A percentile compares a stretch with the other conserved stretches of the same genome.
Conservation (phyloP, 2,113 vertebrate genomes). For the rabbit (Oryctolagus cuniculus) region DNA sequence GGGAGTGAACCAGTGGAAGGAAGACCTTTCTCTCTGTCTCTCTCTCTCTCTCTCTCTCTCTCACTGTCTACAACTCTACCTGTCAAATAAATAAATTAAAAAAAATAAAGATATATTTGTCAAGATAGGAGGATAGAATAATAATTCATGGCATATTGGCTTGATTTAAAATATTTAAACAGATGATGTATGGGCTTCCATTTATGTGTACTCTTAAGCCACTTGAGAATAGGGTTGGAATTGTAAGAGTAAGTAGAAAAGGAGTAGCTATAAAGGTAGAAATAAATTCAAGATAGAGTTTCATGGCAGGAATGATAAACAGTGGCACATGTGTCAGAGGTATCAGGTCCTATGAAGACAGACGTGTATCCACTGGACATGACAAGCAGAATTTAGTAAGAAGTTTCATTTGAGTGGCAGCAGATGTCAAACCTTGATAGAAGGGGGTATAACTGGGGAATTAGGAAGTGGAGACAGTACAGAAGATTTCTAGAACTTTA, state of each 20-base stretch:
- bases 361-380: not conserved
- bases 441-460: not conserved
- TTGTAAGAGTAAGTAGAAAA: not conserved
- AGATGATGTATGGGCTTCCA: not conserved
- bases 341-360: not conserved
- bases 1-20: too few species aligned
- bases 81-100: too few species aligned
- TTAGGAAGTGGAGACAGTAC: not conserved
- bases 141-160: not conserved
- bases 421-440: not conserved
- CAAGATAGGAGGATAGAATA: not conserved
- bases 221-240: not conserved
- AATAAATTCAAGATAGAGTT: constrained; percentile 10
- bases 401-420: not conserved
- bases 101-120: not conserved
- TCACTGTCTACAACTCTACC: too few species aligned
- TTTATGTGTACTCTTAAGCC: not conserved
- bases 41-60: too few species aligned
- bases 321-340: not conserved
- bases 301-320: not conserved
- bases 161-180: constrained; percentile 30
- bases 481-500: not conserved
- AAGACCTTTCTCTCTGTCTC: too few species aligned
- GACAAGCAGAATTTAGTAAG: constrained; percentile 21
- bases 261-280: not conserved